phyloP scores from a whole-genome alignment of 1,140 invertebrate species.

The Drosophila jambulina region DNA sequence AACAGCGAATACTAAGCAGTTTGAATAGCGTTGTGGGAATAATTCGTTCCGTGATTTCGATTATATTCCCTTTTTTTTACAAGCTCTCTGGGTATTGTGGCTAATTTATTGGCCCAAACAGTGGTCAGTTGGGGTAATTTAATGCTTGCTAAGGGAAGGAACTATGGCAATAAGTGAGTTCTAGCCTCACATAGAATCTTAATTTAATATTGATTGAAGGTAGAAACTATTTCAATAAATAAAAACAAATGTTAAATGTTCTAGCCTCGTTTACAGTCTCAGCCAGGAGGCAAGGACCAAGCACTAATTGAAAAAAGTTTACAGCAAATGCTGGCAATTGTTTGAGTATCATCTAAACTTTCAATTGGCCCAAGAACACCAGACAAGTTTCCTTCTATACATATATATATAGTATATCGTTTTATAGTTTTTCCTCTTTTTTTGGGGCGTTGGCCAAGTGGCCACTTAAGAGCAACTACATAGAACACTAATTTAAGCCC shows the following conservation, averaged over 20 bases:
- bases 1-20: conserved; percentile 19
- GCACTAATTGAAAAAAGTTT: conserved; percentile 65
- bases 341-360: conserved; percentile 56
- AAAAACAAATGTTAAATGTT: neutral
- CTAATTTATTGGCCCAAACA: conserved; percentile 28
- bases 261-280: neutral
- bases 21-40: conserved; percentile 55
- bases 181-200: neutral
- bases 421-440: conserved; percentile 3
- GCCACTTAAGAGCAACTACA: conserved; percentile 42
- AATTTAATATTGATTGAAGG: neutral
- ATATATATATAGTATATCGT: neutral
- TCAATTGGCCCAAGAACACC: conserved; percentile 36
- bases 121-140: conserved; percentile 7
- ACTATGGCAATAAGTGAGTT: conserved; percentile 19
- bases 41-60: conserved; percentile 51
- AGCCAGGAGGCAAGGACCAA: neutral
- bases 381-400: conserved; percentile 16
- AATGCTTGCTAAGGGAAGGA: neutral
- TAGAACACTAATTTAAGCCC: conserved; percentile 41
- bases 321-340: conserved; percentile 34
- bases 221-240: neutral
- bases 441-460: conserved; percentile 54
- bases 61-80: conserved; percentile 43
- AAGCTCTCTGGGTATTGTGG: conserved; percentile 24